Evolutionary conservation across 2,888 invertebrate genomes (phyloP).

Genomic region (Ophion ellenae): DNA sequence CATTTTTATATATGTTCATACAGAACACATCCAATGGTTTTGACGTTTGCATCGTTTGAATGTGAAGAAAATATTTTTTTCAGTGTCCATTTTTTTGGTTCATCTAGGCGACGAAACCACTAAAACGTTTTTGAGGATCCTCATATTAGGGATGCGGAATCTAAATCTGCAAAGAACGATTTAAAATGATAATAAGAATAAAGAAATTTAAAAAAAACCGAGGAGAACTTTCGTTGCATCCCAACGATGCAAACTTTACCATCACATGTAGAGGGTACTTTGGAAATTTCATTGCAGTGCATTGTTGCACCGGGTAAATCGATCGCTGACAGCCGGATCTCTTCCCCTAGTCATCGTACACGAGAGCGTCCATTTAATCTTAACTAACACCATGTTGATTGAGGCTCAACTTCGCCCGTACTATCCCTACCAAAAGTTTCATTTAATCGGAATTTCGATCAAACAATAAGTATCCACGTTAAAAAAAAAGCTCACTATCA

Average conservation of each 20-base stretch:
- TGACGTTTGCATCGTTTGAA: no score
- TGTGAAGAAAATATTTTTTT: no score
- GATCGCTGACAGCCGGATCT: not conserved
- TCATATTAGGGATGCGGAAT: no score
- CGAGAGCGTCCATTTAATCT: constrained; percentile 19
- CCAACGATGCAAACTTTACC: no score
- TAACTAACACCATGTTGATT: constrained; percentile 49
- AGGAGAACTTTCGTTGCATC: no score
- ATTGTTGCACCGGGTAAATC: not conserved
- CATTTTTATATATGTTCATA: not conserved
- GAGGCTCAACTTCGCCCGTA: not conserved
- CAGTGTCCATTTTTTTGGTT: no score
- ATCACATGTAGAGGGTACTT: not conserved
- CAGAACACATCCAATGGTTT: not conserved
- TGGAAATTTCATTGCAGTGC: not conserved
- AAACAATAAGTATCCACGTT: not conserved
- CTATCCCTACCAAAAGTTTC: not conserved
- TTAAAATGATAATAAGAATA: no score
- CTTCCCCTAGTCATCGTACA: not conserved
- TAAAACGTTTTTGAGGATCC: no score
- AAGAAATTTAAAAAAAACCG: no score
- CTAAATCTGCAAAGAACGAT: no score
- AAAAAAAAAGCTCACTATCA: not conserved
- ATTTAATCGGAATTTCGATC: not conserved
- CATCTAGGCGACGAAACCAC: no score